Percentiles rank a stretch among this genome's conserved stretches.
Evolutionary conservation across 2,113 vertebrate species (phyloP).

Genomic region (Haemorhous mexicanus): DNA sequence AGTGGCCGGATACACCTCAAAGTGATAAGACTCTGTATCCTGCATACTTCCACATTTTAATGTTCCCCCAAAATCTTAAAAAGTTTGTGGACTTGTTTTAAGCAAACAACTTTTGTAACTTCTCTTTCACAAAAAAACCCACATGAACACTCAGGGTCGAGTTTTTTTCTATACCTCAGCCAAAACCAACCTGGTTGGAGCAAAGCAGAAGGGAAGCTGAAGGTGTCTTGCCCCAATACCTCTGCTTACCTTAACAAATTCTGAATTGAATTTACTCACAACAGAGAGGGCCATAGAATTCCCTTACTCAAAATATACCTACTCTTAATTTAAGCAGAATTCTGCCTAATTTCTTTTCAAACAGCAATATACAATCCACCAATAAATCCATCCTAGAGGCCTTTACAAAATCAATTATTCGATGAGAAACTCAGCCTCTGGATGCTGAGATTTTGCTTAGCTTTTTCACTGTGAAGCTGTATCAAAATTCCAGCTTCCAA

Average conservation of each 20-base stretch:
- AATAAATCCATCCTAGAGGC: background rate
- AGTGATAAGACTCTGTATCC: background rate
- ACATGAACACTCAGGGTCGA: background rate
- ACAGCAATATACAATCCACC: background rate
- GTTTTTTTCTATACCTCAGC: background rate
- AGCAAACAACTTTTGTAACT: background rate
- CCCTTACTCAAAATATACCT: slow-evolving; percentile 46
- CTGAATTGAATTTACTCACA: slow-evolving; percentile 22
- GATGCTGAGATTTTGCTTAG: background rate
- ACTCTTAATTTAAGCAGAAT: slow-evolving; percentile 37
- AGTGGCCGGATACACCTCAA: background rate
- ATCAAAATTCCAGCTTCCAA: background rate
- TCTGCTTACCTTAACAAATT: background rate
- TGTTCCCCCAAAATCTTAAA: background rate
- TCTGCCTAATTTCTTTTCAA: slow-evolving; percentile 24
- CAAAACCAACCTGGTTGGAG: background rate
- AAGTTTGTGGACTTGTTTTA: background rate
- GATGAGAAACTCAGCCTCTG: background rate
- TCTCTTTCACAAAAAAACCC: background rate
- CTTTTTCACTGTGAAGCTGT: background rate
- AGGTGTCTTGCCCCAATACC: background rate
- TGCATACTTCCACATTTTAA: background rate
- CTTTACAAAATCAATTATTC: background rate
- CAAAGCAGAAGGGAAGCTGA: background rate
- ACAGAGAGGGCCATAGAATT: slow-evolving; percentile 17